These are phyloP conservation scores for Pediacus dermestoides DNA, from an alignment of 2,888 invertebrate genomes.

Conservation along the genomic window DNA sequence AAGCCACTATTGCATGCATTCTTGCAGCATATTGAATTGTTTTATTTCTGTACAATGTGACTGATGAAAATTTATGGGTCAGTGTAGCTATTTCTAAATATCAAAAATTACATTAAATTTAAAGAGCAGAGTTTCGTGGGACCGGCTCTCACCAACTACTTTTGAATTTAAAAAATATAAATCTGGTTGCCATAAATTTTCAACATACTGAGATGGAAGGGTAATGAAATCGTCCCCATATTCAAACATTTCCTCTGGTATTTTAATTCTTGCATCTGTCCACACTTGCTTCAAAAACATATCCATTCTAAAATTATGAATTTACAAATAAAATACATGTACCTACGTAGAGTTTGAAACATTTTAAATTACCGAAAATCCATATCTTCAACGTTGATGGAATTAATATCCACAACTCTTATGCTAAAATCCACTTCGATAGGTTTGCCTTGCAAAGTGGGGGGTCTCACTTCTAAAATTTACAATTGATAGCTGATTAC, in stretches of 20 bases:
- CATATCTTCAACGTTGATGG: conserved; percentile 85
- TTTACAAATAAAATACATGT: neutral
- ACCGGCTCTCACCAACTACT: conserved; percentile 71
- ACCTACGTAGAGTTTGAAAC: no score
- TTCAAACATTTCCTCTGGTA: conserved; percentile 75
- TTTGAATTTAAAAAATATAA: conserved; percentile 82
- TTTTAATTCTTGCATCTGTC: conserved; percentile 71
- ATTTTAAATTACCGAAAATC: conserved; percentile 84
- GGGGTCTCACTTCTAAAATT: conserved; percentile 70
- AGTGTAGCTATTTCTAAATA: conserved; percentile 72
- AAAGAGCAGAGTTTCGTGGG: conserved; percentile 3
- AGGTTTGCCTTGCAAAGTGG: conserved; percentile 67
- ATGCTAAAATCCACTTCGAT: conserved; percentile 77
- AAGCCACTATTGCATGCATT: conserved; percentile 82
- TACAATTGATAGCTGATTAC: conserved; percentile 2
- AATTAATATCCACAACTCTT: conserved; percentile 81
- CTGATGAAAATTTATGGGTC: conserved; percentile 77
- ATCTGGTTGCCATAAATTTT: conserved; percentile 85
- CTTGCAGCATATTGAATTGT: conserved; percentile 76
- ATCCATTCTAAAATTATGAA: conserved; percentile 62
- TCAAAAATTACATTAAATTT: neutral
- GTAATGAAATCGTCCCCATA: conserved; percentile 78
- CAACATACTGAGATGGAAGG: conserved; percentile 74
- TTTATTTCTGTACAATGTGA: conserved; percentile 74
- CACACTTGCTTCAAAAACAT: conserved; percentile 81